These are phyloP conservation scores for Onthophagus taurus DNA, from an alignment of 1,140 invertebrate genomes.

Conservation along the genomic window DNA sequence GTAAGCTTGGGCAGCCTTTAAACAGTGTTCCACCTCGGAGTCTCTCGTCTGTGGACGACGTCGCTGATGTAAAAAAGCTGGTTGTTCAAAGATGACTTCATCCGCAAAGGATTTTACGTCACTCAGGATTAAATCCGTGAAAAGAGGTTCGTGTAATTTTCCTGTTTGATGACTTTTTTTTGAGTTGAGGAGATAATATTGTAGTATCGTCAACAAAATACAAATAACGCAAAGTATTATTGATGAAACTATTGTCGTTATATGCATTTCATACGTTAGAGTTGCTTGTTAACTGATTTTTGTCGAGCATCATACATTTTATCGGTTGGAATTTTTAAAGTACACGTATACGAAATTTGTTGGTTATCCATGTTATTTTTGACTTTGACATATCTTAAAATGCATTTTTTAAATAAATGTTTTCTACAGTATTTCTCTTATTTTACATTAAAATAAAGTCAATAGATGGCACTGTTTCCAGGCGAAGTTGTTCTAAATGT, in stretches of 20 bases:
- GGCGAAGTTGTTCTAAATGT: no score
- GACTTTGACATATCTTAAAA: no score
- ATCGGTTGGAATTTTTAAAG: constrained; percentile 7
- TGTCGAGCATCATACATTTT: constrained; percentile 7
- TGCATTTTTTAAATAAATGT: no score
- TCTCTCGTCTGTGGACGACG: constrained; percentile 27
- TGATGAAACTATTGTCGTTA: constrained; percentile 21
- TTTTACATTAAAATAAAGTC: no score
- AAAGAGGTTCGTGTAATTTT: constrained; percentile 25
- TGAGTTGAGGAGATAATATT: constrained; percentile 31
- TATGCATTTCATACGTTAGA: constrained; percentile 16
- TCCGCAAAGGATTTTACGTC: constrained; percentile 10
- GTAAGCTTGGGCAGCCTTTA: constrained; percentile 78
- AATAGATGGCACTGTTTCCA: no score
- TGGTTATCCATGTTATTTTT: constrained; percentile 12
- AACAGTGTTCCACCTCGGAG: constrained; percentile 69
- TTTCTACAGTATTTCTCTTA: no score
- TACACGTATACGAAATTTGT: constrained; percentile 11
- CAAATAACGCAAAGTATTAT: constrained; percentile 32
- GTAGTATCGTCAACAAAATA: constrained; percentile 31
- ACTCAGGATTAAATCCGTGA: constrained; percentile 33
- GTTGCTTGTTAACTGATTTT: background rate
- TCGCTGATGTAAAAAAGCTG: constrained; percentile 17
- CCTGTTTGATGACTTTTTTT: constrained; percentile 21
- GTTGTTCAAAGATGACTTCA: constrained; percentile 8